These are phyloP conservation scores for Clanis bilineata DNA, from an alignment of 2,888 invertebrate genomes.

Conservation along the genomic window DNA sequence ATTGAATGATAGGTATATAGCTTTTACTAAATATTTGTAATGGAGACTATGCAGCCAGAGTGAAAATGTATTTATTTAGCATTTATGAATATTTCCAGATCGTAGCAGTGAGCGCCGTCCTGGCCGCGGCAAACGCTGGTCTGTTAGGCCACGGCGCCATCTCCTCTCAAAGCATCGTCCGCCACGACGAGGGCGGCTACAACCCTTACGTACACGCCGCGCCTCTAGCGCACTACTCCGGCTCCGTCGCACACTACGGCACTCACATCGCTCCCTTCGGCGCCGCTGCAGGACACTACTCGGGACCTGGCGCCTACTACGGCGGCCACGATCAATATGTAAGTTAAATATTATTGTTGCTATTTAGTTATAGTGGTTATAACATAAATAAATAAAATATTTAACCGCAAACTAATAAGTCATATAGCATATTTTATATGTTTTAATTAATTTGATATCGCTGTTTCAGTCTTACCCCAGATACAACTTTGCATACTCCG, in stretches of 20 bases:
- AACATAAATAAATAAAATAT: not conserved
- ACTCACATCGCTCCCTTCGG: slow-evolving; percentile 22
- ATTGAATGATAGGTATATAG: no score
- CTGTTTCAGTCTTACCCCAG: slow-evolving; percentile 58
- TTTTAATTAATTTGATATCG: not conserved
- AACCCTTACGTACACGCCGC: slow-evolving; percentile 25
- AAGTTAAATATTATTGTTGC: not conserved
- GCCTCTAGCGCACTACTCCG: slow-evolving; percentile 28
- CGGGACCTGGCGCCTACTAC: slow-evolving; percentile 33
- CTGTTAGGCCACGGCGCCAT: slow-evolving; percentile 34
- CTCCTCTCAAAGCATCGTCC: slow-evolving; percentile 16
- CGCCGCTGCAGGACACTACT: slow-evolving; percentile 21
- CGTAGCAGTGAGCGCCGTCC: slow-evolving; percentile 41
- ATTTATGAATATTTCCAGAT: slow-evolving; percentile 36
- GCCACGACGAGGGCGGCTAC: slow-evolving; percentile 32
- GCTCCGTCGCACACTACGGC: slow-evolving; percentile 26
- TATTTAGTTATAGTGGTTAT: slow-evolving; percentile 23
- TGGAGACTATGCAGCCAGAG: not conserved
- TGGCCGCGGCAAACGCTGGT: slow-evolving; percentile 53
- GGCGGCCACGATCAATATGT: slow-evolving; percentile 39
- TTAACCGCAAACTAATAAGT: not conserved
- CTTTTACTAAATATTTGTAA: no score
- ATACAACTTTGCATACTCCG: slow-evolving; percentile 77
- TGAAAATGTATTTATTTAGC: not conserved
- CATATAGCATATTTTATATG: not conserved